Evolutionary conservation across 1,140 invertebrate species (phyloP), one percentile per base, ranked within the genome.

Genomic region (Dreissena rostriformis): DNA sequence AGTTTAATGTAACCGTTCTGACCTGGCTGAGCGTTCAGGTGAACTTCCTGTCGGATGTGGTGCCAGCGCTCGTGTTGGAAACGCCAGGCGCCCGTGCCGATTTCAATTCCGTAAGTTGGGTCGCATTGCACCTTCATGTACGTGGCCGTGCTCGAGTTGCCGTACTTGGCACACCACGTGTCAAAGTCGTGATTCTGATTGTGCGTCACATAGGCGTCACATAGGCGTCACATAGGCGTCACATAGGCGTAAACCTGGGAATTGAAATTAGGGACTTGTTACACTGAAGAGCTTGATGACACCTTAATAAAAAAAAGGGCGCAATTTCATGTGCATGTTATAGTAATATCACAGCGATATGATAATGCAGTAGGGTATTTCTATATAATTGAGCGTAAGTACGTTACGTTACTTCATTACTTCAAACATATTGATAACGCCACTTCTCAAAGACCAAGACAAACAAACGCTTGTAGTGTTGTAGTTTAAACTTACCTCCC

Each of bases 171-270:
- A 22, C 77, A 83, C 70, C 70, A 78, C 15, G 71, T 76, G 57
- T 74, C 74, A 49, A 70, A 88, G 19, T 55, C 79, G 12, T 53
- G 53, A 12, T 61, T 29, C 22, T 86, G 77, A 17, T 87, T 72
- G 17, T 84, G 76, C 22, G 90, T 87, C 6, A 88, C 82, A 26
- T 91, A 91, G 17, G 85, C 70, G 53, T 90, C 17, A 91, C 61
- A 82, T 90, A 86, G 11, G 85, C 90, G 29, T 88, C 83, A 24
- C 90, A 88, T 26, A 84, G 39, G n/a, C 24, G 68, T n/a, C n/a
- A n/a, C n/a, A n/a, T 90, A 90, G 14, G 82, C 71, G 52, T 89
- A 89, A 26, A 57, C 53, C 53, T 57, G 53, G 19, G 19, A 57
- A 57, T 12, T 57, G 53, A 19, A 57, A 57, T 12, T 19, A 19